Percentiles rank a stretch among this genome's conserved stretches.
Conservation (phyloP, 1,140 invertebrate genomes). For the Matsumurasca onukii region DNA sequence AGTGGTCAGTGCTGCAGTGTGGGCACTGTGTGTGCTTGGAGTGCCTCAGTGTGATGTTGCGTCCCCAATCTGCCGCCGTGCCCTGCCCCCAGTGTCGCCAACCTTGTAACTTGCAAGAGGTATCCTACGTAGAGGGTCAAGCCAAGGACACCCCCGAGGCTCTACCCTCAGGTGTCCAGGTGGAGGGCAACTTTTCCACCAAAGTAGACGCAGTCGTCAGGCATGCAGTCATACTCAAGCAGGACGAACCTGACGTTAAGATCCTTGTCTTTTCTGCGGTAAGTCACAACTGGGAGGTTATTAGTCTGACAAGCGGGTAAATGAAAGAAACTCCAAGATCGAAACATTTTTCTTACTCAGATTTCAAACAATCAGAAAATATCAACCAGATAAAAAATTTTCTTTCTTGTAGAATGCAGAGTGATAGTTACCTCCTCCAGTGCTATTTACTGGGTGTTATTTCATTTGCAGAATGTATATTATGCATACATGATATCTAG, state of each 20-base stretch:
- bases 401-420: too few relatives aligned
- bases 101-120: conserved; percentile 52
- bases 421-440: too few relatives aligned
- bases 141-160: conserved; percentile 35
- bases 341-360: too few relatives aligned
- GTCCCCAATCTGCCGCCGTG: conserved; percentile 34
- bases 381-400: too few relatives aligned
- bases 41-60: conserved; percentile 54
- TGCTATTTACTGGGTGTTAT: too few relatives aligned
- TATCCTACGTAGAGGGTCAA: conserved; percentile 60
- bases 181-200: conserved; percentile 64
- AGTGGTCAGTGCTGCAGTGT: conserved; percentile 69
- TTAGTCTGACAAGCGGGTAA: too few relatives aligned
- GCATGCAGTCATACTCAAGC: conserved; percentile 57
- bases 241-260: conserved; percentile 61
- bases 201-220: conserved; percentile 71
- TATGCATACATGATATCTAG: too few relatives aligned
- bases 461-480: too few relatives aligned
- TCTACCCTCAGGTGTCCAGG: conserved; percentile 35
- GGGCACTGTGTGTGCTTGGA: conserved; percentile 67
- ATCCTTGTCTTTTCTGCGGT: conserved; percentile 71
- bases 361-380: too few relatives aligned
- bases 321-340: too few relatives aligned
- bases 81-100: conserved; percentile 69
- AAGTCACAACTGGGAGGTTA: conserved; percentile 38